These are phyloP conservation scores for Lepidurus packardi DNA, from an alignment of 1,140 invertebrate genomes.

Conservation along the genomic window DNA sequence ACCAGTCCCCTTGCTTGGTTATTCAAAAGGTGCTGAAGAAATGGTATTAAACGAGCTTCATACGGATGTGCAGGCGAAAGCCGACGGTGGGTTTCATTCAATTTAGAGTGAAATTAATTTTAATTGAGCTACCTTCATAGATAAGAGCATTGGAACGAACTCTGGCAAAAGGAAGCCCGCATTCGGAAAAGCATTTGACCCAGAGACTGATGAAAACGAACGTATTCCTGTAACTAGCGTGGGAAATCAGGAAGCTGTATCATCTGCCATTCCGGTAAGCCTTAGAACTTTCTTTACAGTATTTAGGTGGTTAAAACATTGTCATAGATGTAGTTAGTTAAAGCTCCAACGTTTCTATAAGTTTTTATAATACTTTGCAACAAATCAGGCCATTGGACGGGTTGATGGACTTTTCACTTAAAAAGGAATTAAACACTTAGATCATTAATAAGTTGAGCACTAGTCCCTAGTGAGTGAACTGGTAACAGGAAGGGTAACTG, in stretches of 20 bases:
- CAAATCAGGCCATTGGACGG: too few species aligned
- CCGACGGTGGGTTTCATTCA: slow-evolving; percentile 44
- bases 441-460: too few species aligned
- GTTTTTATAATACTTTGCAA: too few species aligned
- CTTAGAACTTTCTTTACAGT: background rate
- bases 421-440: too few species aligned
- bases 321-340: too few species aligned
- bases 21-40: slow-evolving; percentile 77
- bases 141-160: background rate
- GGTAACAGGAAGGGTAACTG: too few species aligned
- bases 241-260: background rate
- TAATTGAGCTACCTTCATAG: background rate
- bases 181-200: background rate
- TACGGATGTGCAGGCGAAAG: slow-evolving; percentile 65
- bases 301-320: too few species aligned
- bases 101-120: background rate
- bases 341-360: too few species aligned
- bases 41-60: slow-evolving; percentile 78
- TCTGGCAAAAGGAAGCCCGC: background rate
- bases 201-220: background rate
- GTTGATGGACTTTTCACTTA: too few species aligned
- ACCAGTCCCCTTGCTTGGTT: slow-evolving; percentile 71
- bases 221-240: background rate
- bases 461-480: too few species aligned
- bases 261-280: slow-evolving; percentile 18